Conservation (phyloP, 2,888 invertebrate species). For the Protodeltote pygarga region DNA sequence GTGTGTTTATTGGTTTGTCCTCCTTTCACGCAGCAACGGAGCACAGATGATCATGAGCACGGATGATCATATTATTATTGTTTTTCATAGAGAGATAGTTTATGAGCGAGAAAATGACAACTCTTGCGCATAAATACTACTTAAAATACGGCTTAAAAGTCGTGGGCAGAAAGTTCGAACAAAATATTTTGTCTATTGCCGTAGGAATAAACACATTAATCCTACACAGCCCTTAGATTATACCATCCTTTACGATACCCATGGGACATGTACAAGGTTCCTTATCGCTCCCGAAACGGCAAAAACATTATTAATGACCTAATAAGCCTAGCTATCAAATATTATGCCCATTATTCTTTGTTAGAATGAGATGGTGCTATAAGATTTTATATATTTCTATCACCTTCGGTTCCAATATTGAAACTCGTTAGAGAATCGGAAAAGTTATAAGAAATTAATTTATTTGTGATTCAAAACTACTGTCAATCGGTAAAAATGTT, state of each 20-base stretch:
- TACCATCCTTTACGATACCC: constrained; percentile 8
- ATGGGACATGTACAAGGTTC: constrained; percentile 8
- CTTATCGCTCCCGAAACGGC: constrained; percentile 8
- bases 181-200: too few relatives aligned
- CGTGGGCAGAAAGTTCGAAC: too few relatives aligned
- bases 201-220: too few relatives aligned
- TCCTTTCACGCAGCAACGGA: too few relatives aligned
- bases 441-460: constrained; percentile 21
- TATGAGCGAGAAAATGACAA: too few relatives aligned
- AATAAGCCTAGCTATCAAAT: constrained; percentile 21
- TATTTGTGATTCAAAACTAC: constrained; percentile 9
- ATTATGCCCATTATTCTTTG: constrained; percentile 8
- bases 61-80: too few relatives aligned
- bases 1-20: too few relatives aligned
- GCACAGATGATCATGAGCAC: too few relatives aligned
- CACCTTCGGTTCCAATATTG: not conserved
- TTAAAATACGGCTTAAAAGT: too few relatives aligned
- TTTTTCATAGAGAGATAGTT: too few relatives aligned
- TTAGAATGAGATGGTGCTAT: constrained; percentile 1
- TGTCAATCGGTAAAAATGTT: constrained; percentile 8
- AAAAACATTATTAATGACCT: constrained; percentile 34
- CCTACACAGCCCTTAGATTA: not conserved
- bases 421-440: constrained; percentile 1
- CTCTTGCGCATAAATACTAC: too few relatives aligned
- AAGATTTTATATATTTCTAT: not conserved